A percentile compares a stretch with the other conserved stretches of the same genome.
Conservation (phyloP, 2,797 vertebrate genomes). For the Linurgus olivaceus region DNA sequence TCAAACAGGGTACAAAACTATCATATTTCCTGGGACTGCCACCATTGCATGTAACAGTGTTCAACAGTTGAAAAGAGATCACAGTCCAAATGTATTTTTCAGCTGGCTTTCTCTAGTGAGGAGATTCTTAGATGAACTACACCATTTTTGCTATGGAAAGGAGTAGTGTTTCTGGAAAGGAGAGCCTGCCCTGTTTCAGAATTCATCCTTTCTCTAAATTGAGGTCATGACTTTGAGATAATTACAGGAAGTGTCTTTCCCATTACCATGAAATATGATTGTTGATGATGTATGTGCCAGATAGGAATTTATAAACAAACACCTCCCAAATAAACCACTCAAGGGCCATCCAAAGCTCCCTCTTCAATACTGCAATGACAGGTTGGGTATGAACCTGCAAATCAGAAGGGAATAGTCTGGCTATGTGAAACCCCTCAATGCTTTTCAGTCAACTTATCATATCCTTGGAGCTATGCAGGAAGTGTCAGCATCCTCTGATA, state of each 20-base stretch:
- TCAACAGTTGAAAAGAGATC: background rate
- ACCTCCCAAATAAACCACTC: constrained; percentile 8
- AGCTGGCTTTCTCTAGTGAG: background rate
- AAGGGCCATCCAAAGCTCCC: background rate
- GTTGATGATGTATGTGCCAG: background rate
- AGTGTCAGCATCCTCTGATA: background rate
- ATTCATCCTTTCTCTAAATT: background rate
- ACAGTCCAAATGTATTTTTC: background rate
- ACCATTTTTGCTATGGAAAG: background rate
- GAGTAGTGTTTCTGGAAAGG: background rate
- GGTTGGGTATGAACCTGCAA: background rate
- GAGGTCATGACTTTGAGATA: background rate
- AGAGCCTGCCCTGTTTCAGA: background rate
- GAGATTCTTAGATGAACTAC: background rate
- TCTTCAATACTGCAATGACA: background rate
- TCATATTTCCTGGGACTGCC: background rate
- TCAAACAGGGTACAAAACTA: background rate
- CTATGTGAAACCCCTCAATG: background rate
- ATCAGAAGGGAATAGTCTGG: background rate
- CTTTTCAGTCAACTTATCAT: background rate
- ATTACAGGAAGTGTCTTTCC: background rate
- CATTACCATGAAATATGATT: constrained; percentile 9
- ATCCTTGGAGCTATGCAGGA: background rate
- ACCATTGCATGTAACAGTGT: background rate
- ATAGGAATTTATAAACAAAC: constrained; percentile 26